phyloP scores from a whole-genome alignment of 2,888 invertebrate species.

The Thalpophila matura region DNA sequence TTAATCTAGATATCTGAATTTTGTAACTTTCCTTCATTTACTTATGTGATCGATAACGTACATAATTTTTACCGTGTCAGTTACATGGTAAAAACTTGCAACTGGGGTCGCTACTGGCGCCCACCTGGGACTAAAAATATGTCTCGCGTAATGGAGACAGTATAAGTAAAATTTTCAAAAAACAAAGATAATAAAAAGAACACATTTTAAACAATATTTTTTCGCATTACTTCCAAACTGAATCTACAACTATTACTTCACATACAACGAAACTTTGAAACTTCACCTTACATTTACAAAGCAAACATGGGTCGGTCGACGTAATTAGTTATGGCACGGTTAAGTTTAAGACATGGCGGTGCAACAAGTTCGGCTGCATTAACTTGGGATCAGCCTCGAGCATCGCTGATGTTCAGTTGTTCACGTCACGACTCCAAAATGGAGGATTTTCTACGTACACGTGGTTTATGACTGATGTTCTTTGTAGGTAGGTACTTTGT shows the following conservation, averaged over 20 bases:
- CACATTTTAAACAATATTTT: conserved; percentile 8
- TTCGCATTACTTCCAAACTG: conserved; percentile 5
- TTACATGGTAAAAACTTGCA: too few relatives aligned
- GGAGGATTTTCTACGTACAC: conserved; percentile 32
- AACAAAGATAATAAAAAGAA: too few relatives aligned
- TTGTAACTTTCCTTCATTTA: too few relatives aligned
- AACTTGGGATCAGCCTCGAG: conserved; percentile 75
- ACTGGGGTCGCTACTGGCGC: conserved; percentile 1
- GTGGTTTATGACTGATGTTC: conserved; percentile 33
- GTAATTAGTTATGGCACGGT: conserved; percentile 75
- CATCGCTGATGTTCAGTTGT: conserved; percentile 63
- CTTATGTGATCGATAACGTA: too few relatives aligned
- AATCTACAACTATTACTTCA: conserved; percentile 4
- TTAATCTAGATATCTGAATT: too few relatives aligned
- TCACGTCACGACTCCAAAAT: conserved; percentile 30
- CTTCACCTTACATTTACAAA: conserved; percentile 66
- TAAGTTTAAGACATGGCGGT: conserved; percentile 76
- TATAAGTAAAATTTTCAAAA: not conserved
- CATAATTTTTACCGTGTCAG: too few relatives aligned
- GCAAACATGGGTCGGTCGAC: conserved; percentile 68
- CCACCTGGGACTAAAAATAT: not conserved
- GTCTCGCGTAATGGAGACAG: not conserved
- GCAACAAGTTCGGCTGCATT: conserved; percentile 74
- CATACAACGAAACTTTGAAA: conserved; percentile 45
- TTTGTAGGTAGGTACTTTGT: too few relatives aligned